Conservation (phyloP, 2,888 invertebrate genomes). For the Acronicta aceris region DNA sequence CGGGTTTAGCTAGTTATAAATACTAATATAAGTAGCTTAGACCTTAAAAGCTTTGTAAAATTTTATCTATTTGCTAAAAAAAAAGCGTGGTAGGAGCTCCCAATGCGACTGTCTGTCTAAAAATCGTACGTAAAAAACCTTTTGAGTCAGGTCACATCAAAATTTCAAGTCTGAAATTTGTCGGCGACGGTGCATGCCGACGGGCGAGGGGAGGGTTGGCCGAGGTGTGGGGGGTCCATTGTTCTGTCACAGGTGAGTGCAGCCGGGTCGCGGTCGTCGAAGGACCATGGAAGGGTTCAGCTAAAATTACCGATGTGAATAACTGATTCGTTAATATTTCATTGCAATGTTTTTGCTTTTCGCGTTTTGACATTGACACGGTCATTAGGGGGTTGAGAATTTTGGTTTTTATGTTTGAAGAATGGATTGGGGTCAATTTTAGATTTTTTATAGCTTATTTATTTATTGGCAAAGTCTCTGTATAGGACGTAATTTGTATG, state of each 20-base stretch:
- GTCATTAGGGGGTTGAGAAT: constrained; percentile 20
- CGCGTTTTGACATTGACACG: constrained; percentile 3
- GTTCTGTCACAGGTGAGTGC: constrained; percentile 71
- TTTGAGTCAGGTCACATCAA: constrained; percentile 59
- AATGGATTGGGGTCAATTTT: background rate
- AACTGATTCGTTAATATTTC: constrained; percentile 48
- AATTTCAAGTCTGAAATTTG: constrained; percentile 66
- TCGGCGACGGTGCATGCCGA: constrained; percentile 55
- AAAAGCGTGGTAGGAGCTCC: constrained; percentile 24
- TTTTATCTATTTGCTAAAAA: constrained; percentile 45
- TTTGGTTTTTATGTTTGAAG: background rate
- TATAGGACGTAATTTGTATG: no score
- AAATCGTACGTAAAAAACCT: constrained; percentile 44
- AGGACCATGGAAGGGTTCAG: constrained; percentile 51
- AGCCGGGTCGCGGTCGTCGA: constrained; percentile 58
- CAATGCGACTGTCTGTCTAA: constrained; percentile 39
- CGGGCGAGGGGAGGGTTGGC: constrained; percentile 18
- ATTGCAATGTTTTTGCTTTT: constrained; percentile 38
- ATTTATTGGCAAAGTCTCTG: no score
- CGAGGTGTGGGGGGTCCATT: constrained; percentile 60
- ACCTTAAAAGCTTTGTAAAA: constrained; percentile 19
- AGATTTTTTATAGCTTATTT: no score
- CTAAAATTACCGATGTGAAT: constrained; percentile 59
- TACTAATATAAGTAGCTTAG: no score
- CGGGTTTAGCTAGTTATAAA: no score